Evolutionary conservation across 2,797 vertebrate genomes (phyloP).

Genomic region (Helostoma temminkii): DNA sequence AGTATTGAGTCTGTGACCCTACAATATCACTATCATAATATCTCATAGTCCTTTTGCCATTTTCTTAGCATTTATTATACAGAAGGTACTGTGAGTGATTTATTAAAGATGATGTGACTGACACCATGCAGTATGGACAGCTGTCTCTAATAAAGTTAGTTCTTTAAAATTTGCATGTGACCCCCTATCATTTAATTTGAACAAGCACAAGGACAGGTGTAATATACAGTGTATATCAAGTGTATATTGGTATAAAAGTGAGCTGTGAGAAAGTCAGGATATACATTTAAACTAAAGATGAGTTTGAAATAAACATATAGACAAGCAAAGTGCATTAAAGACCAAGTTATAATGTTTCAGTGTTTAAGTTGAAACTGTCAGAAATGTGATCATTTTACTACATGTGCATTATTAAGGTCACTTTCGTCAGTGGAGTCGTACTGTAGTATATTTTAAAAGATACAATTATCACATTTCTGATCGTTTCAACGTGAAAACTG

Average conservation of each 20-base stretch:
- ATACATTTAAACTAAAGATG: background rate
- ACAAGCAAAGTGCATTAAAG: no score
- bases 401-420: no score
- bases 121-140: background rate
- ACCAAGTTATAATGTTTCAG: no score
- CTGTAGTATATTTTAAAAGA: no score
- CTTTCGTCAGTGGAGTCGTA: no score
- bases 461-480: no score
- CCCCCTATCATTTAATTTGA: slow-evolving; percentile 8
- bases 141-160: background rate
- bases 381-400: no score
- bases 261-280: background rate
- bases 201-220: background rate
- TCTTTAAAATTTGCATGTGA: slow-evolving; percentile 55
- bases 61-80: background rate
- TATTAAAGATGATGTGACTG: background rate
- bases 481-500: no score
- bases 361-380: no score
- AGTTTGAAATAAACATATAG: no score
- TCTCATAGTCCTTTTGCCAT: background rate
- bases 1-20: no score
- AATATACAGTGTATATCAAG: no score
- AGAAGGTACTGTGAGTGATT: background rate
- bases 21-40: background rate
- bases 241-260: background rate